These are phyloP conservation scores for Saimiri boliviensis DNA, from an alignment of 2,113 vertebrate genomes.

Conservation along the genomic window DNA sequence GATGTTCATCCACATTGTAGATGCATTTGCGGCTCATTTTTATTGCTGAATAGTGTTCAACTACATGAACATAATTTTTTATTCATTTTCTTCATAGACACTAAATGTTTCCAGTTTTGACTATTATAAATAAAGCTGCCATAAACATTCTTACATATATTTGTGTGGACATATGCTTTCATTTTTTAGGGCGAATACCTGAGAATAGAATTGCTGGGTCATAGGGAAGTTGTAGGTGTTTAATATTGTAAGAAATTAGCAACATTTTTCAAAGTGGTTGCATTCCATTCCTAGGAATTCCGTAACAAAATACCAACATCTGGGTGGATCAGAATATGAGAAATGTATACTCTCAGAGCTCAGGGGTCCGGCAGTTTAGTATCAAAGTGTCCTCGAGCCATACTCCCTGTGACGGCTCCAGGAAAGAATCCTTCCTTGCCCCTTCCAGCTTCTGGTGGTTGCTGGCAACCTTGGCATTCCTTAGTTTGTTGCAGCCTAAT, in stretches of 20 bases:
- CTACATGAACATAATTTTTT: background rate
- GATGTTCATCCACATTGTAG: background rate
- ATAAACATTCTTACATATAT: background rate
- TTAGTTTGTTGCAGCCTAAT: background rate
- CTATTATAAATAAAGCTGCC: background rate
- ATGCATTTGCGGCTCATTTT: background rate
- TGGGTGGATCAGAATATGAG: background rate
- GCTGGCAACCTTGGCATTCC: background rate
- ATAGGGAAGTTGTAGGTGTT: background rate
- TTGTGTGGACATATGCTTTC: background rate
- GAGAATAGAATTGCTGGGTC: background rate
- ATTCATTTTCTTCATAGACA: background rate
- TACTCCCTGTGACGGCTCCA: background rate
- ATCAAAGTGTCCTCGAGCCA: background rate
- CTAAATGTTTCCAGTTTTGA: background rate
- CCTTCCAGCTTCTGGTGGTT: background rate
- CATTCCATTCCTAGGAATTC: background rate
- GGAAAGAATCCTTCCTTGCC: background rate
- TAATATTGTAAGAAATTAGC: background rate
- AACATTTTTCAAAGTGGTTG: background rate
- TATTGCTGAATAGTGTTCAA: background rate
- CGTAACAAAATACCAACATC: background rate
- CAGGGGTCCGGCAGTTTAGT: background rate
- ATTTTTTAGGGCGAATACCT: background rate
- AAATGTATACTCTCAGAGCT: background rate